phyloP scores from a whole-genome alignment of 2,797 vertebrate species.

The Synanceia verrucosa region DNA sequence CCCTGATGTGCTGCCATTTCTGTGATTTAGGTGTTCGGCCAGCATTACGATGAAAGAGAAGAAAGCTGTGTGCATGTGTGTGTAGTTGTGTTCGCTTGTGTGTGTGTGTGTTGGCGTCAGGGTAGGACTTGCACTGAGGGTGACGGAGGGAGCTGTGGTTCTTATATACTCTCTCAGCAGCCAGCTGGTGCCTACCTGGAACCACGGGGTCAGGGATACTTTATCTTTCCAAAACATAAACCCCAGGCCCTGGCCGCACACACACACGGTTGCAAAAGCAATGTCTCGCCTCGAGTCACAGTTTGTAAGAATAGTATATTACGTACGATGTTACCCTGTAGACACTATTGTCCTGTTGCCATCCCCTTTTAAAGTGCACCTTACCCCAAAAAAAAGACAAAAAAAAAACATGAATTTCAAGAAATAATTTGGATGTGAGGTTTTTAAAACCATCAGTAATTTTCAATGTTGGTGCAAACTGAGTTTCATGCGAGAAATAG shows the following conservation, averaged over 20 bases:
- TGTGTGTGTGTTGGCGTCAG: conserved; percentile 20
- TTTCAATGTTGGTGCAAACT: not conserved
- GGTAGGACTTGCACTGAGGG: conserved; percentile 43
- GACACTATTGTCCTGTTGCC: conserved; percentile 62
- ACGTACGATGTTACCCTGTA: conserved; percentile 64
- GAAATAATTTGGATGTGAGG: not conserved
- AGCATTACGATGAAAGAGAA: conserved; percentile 72
- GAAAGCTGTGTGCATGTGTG: conserved; percentile 51
- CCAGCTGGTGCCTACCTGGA: conserved; percentile 73
- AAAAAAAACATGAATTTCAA: conserved; percentile 13
- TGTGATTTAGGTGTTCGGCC: conserved; percentile 81
- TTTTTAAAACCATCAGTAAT: not conserved
- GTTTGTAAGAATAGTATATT: conserved; percentile 77
- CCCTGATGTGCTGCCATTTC: conserved; percentile 83
- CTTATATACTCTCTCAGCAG: conserved; percentile 68
- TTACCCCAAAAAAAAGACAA: conserved; percentile 3
- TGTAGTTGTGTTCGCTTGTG: conserved; percentile 14
- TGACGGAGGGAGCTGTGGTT: conserved; percentile 55
- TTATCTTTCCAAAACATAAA: conserved; percentile 78
- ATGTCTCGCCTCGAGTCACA: conserved; percentile 73
- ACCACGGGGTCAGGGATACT: conserved; percentile 69
- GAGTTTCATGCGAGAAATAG: not conserved
- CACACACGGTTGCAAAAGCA: conserved; percentile 63
- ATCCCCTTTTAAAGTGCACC: conserved; percentile 60
- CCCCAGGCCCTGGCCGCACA: conserved; percentile 56